Conservation (phyloP, 1,140 invertebrate species). For the Archivesica marissinica region DNA sequence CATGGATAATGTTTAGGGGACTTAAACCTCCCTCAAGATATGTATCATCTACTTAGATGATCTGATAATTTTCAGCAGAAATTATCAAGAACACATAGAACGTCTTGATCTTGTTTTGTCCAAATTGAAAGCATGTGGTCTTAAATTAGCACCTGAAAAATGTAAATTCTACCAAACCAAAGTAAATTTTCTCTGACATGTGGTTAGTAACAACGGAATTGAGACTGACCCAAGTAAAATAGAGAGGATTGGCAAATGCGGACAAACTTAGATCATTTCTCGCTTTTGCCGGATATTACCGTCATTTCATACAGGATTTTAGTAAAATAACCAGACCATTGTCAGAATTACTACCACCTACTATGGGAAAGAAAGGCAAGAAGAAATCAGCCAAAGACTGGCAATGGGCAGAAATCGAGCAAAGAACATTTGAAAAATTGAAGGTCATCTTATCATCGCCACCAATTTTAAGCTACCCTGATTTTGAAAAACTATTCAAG, state of each 20-base stretch:
- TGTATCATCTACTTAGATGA: slow-evolving; percentile 55
- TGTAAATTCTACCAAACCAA: background rate
- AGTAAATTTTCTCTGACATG: slow-evolving; percentile 61
- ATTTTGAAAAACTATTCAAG: too few relatives aligned
- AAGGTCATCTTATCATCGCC: too few relatives aligned
- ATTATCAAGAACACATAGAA: slow-evolving; percentile 44
- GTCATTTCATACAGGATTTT: slow-evolving; percentile 69
- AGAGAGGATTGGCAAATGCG: slow-evolving; percentile 75
- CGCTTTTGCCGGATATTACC: slow-evolving; percentile 83
- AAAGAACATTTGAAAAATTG: background rate
- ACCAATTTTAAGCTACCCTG: too few relatives aligned
- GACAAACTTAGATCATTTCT: slow-evolving; percentile 83
- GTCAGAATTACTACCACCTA: background rate
- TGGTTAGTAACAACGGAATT: slow-evolving; percentile 65
- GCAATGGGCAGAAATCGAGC: background rate
- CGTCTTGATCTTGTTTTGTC: slow-evolving; percentile 66
- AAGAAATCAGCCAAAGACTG: background rate
- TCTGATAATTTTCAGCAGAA: slow-evolving; percentile 38
- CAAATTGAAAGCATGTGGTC: slow-evolving; percentile 47
- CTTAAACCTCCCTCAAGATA: background rate
- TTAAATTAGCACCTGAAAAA: slow-evolving; percentile 21
- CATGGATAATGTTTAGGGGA: slow-evolving; percentile 51
- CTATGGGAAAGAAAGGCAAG: background rate
- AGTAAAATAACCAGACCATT: slow-evolving; percentile 2
- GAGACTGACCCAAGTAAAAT: slow-evolving; percentile 81